Base-by-base conservation (phyloP, 2,888 invertebrate genomes). In the Lepidocyrtinus sp. region DNA sequence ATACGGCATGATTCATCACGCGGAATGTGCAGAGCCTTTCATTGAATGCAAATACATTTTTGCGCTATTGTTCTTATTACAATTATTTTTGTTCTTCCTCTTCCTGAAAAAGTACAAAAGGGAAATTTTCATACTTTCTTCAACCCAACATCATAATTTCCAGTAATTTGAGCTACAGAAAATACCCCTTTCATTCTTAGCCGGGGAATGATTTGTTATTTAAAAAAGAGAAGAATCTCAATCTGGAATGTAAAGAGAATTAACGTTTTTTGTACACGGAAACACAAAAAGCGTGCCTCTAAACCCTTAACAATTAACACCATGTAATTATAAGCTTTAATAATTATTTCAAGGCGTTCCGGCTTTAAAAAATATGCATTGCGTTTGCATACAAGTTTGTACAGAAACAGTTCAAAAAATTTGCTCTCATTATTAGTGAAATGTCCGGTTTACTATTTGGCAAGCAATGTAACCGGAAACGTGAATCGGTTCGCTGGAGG, bases 401-500 rank as follows among this genome's bases (percentile, higher is more conserved):
- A 68, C 27, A 78, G 69, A 12, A 36, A 36, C 36, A 36, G 36
- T 36, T 36, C 36, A 74, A 65, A 65, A 77, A 78, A 78, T 78
- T 72, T 78, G 73, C 78, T 78, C 78, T 78, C 78, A 78, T 78
- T 78, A 78, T 78, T 78, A 78, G 73, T 72, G 72, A 46, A 78
- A 78, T 72, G 72, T 73, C 78, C 78, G 78, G 78, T 73, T 73
- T 73, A 62, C 68, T 61, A 27, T 77, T 78, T 78, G 73, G 78
- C 78, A 73, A 78, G 78, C 25, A 73, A 62, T 73, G 78, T 78
- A 68, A 78, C 78, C 78, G 78, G 78, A 78, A 78, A 78, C 78
- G 72, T 36, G 78, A 78, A 78, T 78, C 78, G 78, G 78, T 67
- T 27, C 73, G 25, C 25, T 24, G 46, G 68, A 78, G 78, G 78